Conservation (phyloP, 1,140 invertebrate genomes). For the Solenopsis invicta region DNA sequence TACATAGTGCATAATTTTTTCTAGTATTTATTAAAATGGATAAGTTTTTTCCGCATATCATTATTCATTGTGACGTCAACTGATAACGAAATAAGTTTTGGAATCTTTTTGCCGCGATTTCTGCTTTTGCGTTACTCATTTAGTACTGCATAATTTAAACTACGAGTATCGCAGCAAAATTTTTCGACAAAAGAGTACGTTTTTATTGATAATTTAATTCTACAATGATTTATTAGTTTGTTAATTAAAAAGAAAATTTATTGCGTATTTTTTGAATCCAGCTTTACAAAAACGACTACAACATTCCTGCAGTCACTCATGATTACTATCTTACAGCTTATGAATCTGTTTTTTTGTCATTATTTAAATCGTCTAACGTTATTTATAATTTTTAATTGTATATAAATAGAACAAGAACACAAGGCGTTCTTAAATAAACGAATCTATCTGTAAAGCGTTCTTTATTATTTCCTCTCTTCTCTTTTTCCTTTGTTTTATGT, state of each 20-base stretch:
- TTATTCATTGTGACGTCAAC: no score
- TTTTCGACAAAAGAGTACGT: neutral
- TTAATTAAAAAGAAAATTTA: slow-evolving; percentile 20
- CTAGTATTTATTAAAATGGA: no score
- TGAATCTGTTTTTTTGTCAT: neutral
- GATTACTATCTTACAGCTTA: neutral
- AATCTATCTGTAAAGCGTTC: neutral
- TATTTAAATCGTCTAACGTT: slow-evolving; percentile 1
- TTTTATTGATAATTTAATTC: neutral
- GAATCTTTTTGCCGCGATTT: no score
- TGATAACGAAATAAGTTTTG: no score
- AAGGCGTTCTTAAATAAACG: neutral
- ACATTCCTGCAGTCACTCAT: neutral
- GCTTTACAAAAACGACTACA: neutral
- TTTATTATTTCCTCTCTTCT: neutral
- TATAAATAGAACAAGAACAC: neutral
- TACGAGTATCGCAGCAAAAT: neutral
- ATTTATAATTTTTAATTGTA: neutral
- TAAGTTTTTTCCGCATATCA: no score
- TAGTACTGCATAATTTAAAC: neutral
- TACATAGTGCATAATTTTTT: no score
- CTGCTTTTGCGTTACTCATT: no score
- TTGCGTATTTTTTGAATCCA: neutral
- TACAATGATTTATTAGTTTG: neutral
- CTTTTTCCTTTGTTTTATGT: neutral